phyloP scores from a whole-genome alignment of 2,113 vertebrate genomes.

The Xenopus borealis region DNA sequence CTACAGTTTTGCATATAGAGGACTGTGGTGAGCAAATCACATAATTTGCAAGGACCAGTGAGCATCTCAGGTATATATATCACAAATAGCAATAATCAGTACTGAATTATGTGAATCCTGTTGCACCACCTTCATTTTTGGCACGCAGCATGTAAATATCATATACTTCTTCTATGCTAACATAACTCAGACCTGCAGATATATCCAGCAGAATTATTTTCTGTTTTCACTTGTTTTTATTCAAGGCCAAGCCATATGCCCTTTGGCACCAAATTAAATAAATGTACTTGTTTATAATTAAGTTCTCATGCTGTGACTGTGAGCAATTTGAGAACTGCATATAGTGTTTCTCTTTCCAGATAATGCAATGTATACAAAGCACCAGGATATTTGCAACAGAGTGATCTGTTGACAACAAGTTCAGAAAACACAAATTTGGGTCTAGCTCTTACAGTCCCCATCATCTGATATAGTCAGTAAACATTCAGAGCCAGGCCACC shows the following conservation, averaged over 20 bases:
- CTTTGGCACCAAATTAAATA: background rate
- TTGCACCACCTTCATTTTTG: no score
- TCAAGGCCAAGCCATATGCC: background rate
- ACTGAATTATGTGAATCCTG: no score
- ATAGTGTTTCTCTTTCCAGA: background rate
- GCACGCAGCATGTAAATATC: no score
- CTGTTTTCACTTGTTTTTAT: no score
- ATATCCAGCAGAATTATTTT: no score
- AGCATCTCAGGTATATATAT: no score
- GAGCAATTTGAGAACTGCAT: background rate
- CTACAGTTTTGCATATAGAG: no score
- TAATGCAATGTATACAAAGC: constrained; percentile 1
- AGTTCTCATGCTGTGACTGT: background rate
- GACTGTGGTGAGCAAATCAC: no score
- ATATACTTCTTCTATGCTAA: no score
- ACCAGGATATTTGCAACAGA: background rate
- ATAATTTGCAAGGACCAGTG: no score
- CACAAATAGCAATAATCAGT: no score
- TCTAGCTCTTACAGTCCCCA: constrained; percentile 3
- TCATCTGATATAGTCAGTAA: background rate
- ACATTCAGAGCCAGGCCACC: constrained; percentile 22
- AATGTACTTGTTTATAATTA: background rate
- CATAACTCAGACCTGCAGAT: no score
- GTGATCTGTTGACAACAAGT: background rate
- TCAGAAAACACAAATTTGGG: background rate